These are phyloP conservation scores for Nephrotoma appendiculata DNA, from an alignment of 2,888 invertebrate species.

Conservation along the genomic window DNA sequence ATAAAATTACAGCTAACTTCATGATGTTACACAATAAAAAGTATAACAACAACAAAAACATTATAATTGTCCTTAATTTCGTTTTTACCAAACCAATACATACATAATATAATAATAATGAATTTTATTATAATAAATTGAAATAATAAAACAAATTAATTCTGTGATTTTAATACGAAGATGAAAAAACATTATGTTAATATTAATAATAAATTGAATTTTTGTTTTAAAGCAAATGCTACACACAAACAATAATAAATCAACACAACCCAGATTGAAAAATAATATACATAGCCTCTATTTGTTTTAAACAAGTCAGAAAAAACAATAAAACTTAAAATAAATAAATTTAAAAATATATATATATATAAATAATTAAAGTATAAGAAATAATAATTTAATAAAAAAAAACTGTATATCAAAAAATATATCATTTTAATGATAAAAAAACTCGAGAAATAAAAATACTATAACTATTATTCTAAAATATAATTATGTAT, in stretches of 20 bases:
- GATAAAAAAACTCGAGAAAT: slow-evolving; percentile 2
- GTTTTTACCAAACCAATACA: not conserved
- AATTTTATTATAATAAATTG: not conserved
- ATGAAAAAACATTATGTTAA: not conserved
- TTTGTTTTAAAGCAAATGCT: not conserved
- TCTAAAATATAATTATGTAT: not conserved
- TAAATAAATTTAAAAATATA: not conserved
- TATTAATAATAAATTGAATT: not conserved
- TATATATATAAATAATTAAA: not conserved
- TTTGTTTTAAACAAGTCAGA: not conserved
- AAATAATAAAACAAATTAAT: not conserved
- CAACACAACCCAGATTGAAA: not conserved
- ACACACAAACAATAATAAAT: not conserved
- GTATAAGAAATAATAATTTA: not conserved
- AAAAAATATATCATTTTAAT: slow-evolving; percentile 2
- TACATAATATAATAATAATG: too few species aligned
- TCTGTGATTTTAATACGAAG: not conserved
- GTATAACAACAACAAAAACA: not conserved
- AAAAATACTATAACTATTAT: not conserved
- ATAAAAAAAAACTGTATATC: slow-evolving; percentile 1
- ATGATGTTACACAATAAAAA: not conserved
- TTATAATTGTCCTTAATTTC: not conserved
- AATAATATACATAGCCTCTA: not conserved
- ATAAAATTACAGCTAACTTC: not conserved
- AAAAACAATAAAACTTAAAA: not conserved